Evolutionary conservation across 1,140 invertebrate species (phyloP), one percentile per base, ranked within the genome.

Genomic region (Brachionus paranguensis): DNA sequence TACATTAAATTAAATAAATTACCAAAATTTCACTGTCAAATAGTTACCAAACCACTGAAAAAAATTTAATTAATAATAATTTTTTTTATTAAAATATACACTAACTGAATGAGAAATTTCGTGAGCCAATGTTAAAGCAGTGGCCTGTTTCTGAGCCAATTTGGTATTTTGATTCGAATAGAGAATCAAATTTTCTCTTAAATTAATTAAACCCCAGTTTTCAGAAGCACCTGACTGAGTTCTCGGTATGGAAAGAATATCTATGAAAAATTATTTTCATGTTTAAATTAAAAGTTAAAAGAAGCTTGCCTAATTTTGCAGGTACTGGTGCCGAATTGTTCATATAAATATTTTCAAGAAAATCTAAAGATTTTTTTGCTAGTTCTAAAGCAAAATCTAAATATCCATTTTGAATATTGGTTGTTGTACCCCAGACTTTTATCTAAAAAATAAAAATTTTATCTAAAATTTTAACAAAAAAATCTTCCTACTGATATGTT

Each of bases 191-290:
- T 33, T 84, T 33, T 84, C 64, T 27, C 89, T 85, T 85, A 89
- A 91, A 0, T 89, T 90, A 14, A 91, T 88, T 14, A 91, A 84
- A 1, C 90, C 91, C 91, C 92, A 92, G 88, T 96, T 96, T 88
- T 96, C 95, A 95, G 96, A 96, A 0, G 95, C 95, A 60, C 83
- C 83, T 3, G 24, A 33, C 12, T 20, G 68, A 24, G 53, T 60
- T 60, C 24, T 84, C n/a, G 24, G 65, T 37, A 84, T 53, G 11
- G 83, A 20, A 10, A 74, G 14, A 94, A 94, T 92, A 97, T 93
- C 90, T 97, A 94, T 27, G 12, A 12, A 50, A 41, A 47, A n/a
- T 47, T 33, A 8, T 41, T 27, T 47, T 29, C 5, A 27, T 5
- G 14, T 27, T 24, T 27, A 20, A 14, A 17, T 64, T 64, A 11